A percentile compares a stretch with the other conserved stretches of the same genome.
These are phyloP conservation scores for Fratercula arctica DNA, from an alignment of 2,797 vertebrate genomes.

Conservation along the genomic window DNA sequence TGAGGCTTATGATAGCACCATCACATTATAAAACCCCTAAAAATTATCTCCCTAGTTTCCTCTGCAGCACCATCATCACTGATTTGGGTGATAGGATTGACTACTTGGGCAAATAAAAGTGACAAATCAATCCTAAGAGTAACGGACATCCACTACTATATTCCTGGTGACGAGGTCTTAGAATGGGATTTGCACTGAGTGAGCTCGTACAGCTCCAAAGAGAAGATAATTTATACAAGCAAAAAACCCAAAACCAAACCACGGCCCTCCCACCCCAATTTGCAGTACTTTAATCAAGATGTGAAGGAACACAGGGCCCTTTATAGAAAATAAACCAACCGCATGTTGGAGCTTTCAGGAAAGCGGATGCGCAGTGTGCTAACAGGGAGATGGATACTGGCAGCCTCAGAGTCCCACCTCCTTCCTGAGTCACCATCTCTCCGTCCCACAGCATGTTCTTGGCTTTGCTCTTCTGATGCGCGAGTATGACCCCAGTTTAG, in stretches of 20 bases:
- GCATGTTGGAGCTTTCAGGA: background rate
- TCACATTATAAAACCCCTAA: background rate
- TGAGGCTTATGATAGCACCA: background rate
- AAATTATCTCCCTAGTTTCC: background rate
- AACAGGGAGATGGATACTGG: background rate
- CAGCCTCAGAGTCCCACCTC: background rate
- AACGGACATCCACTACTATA: background rate
- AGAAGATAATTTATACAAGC: background rate
- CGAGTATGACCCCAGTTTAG: background rate
- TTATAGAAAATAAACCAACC: background rate
- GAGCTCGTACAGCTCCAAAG: background rate
- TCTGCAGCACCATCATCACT: background rate
- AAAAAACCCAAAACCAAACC: background rate
- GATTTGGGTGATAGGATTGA: background rate
- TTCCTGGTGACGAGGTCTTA: background rate
- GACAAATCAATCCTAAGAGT: background rate
- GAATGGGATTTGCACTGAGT: background rate
- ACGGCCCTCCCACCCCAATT: background rate
- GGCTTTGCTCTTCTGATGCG: background rate
- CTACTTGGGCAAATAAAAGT: background rate
- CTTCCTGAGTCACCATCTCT: background rate
- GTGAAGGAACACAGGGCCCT: background rate
- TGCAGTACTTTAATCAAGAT: background rate
- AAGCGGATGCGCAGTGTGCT: background rate
- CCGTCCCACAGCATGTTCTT: rapidly evolving